These are phyloP conservation scores for Belgica antarctica DNA, from an alignment of 2,888 invertebrate genomes.

Conservation along the genomic window DNA sequence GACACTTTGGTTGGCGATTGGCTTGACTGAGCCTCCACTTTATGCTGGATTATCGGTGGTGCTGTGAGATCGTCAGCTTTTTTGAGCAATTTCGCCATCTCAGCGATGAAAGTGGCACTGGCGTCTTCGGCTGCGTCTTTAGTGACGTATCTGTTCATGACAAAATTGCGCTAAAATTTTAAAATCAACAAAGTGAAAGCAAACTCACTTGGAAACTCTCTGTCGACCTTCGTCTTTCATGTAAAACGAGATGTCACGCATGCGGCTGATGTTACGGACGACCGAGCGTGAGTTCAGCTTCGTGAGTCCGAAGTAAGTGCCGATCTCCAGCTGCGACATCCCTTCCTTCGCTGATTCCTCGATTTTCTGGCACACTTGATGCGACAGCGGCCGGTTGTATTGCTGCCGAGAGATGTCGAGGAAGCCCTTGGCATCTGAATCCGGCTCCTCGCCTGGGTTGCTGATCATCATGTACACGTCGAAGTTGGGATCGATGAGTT, in stretches of 20 bases:
- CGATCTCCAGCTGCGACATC: slow-evolving; percentile 56
- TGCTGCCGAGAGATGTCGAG: slow-evolving; percentile 14
- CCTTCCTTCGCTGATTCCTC: slow-evolving; percentile 58
- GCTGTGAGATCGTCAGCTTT: slow-evolving; percentile 25
- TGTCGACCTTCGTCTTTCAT: slow-evolving; percentile 60
- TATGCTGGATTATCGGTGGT: slow-evolving; percentile 32
- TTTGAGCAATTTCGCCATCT: background rate
- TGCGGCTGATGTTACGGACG: slow-evolving; percentile 55
- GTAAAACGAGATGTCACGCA: slow-evolving; percentile 56
- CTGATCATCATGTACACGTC: slow-evolving; percentile 57
- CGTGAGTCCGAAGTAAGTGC: slow-evolving; percentile 54
- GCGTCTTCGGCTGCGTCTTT: background rate
- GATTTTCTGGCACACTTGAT: slow-evolving; percentile 58
- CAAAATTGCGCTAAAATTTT: background rate
- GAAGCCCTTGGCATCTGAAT: slow-evolving; percentile 52
- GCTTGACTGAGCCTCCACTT: no score
- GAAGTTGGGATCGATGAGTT: slow-evolving; percentile 60
- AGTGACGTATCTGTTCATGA: background rate
- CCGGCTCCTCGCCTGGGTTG: slow-evolving; percentile 55
- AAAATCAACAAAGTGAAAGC: background rate
- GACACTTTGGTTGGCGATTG: slow-evolving; percentile 45
- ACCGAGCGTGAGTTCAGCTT: slow-evolving; percentile 56
- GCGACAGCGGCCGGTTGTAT: slow-evolving; percentile 51
- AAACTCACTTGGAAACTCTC: slow-evolving; percentile 56
- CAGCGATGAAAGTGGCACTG: background rate